These are phyloP conservation scores for Schizotus pectinicornis DNA, from an alignment of 2,888 invertebrate species.

Conservation along the genomic window DNA sequence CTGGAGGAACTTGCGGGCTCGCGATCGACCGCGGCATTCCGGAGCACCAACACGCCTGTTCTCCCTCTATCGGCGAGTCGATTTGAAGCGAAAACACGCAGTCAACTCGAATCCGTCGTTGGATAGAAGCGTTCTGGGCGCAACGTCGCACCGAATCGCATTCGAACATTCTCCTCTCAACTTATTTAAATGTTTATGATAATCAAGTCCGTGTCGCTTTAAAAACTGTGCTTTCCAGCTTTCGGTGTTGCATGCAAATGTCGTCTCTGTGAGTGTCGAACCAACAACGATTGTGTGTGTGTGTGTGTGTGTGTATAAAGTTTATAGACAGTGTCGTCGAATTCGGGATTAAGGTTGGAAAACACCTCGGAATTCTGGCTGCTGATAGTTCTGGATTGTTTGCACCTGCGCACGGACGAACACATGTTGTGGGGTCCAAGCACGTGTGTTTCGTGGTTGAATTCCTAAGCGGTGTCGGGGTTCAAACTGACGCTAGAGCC, in stretches of 20 bases:
- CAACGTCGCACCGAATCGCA: background rate
- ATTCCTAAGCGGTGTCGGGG: background rate
- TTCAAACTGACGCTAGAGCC: background rate
- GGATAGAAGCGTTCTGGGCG: background rate
- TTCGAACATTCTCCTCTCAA: background rate
- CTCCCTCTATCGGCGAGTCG: constrained; percentile 23
- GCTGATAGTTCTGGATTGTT: background rate
- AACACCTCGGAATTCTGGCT: background rate
- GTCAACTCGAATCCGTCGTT: constrained; percentile 35
- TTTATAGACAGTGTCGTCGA: too few species aligned
- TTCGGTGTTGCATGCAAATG: too few species aligned
- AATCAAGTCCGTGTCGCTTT: too few species aligned
- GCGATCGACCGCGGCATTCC: background rate
- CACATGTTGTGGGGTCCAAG: background rate
- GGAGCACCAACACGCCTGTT: constrained; percentile 8
- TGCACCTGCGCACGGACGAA: constrained; percentile 15
- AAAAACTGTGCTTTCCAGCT: constrained; percentile 3
- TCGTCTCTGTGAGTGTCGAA: constrained; percentile 8
- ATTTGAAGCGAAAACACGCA: constrained; percentile 22
- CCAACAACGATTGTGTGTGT: background rate
- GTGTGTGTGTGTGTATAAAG: background rate
- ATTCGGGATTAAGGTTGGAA: background rate
- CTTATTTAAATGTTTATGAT: background rate
- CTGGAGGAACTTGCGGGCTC: background rate
- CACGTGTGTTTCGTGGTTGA: constrained; percentile 13